Evolutionary conservation across 1,140 invertebrate species (phyloP).

Genomic region (Tetramorium alpestre): DNA sequence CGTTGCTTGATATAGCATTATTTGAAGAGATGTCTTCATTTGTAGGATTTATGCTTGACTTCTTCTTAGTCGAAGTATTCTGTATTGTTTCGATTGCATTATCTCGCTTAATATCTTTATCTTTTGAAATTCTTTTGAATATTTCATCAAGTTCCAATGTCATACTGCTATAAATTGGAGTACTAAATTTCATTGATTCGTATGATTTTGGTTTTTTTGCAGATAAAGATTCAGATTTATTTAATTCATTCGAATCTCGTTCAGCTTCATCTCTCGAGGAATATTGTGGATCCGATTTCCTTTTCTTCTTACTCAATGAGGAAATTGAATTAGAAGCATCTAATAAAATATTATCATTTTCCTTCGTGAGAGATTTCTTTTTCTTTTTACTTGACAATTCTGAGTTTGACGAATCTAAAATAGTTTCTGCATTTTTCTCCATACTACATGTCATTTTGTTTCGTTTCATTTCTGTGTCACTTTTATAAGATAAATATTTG

Average conservation of each 20-base stretch:
- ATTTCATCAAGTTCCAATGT: background rate
- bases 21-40: background rate
- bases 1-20: background rate
- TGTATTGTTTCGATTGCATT: background rate
- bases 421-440: conserved; percentile 2
- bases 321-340: background rate
- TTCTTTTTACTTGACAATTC: background rate
- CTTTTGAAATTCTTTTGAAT: background rate
- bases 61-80: background rate
- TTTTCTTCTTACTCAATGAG: background rate
- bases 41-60: background rate
- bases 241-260: background rate
- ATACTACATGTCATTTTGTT: background rate
- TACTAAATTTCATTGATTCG: too few species aligned
- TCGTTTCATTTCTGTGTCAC: background rate
- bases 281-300: background rate
- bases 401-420: background rate
- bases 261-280: background rate
- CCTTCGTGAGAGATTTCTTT: background rate
- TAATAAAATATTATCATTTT: background rate
- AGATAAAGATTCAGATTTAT: too few species aligned
- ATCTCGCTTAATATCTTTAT: background rate
- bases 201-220: too few species aligned
- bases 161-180: background rate
- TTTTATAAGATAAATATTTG: background rate